Evolutionary conservation across 2,113 vertebrate species (phyloP).

Genomic region (Rhegmatorhina hoffmannsi): DNA sequence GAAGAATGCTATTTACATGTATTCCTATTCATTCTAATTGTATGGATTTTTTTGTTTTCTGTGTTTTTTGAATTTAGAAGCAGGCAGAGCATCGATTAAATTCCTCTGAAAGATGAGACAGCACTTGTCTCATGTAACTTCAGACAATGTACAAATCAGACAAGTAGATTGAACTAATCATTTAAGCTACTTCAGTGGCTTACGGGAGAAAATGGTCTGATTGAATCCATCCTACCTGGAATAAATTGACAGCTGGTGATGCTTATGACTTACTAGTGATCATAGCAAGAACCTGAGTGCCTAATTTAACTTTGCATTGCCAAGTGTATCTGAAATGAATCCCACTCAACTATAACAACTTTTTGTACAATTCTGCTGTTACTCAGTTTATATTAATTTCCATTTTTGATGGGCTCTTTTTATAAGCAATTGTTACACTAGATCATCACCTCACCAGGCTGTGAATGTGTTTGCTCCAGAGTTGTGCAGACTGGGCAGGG

Average conservation of each 20-base stretch:
- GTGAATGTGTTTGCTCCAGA: not conserved
- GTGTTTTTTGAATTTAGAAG: not conserved
- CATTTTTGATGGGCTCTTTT: not conserved
- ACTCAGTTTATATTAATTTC: not conserved
- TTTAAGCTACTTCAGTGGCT: not conserved
- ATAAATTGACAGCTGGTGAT: not conserved
- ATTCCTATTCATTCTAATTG: not conserved
- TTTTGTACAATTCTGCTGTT: not conserved
- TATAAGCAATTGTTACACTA: not conserved
- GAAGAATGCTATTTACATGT: not conserved
- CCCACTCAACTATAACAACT: not conserved
- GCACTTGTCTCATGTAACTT: not conserved
- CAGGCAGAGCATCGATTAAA: not conserved
- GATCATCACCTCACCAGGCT: not conserved
- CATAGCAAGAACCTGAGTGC: not conserved
- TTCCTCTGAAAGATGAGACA: not conserved
- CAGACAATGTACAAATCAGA: slow-evolving; percentile 41
- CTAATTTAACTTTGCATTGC: not conserved
- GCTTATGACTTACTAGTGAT: not conserved
- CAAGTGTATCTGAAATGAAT: not conserved
- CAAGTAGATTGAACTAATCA: not conserved
- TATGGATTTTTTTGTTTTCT: not conserved
- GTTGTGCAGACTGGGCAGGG: not conserved
- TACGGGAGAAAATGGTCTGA: not conserved
- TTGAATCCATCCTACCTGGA: not conserved